These are phyloP conservation scores for Hydrolagus affinis DNA, from an alignment of 2,113 vertebrate genomes.

Conservation along the genomic window DNA sequence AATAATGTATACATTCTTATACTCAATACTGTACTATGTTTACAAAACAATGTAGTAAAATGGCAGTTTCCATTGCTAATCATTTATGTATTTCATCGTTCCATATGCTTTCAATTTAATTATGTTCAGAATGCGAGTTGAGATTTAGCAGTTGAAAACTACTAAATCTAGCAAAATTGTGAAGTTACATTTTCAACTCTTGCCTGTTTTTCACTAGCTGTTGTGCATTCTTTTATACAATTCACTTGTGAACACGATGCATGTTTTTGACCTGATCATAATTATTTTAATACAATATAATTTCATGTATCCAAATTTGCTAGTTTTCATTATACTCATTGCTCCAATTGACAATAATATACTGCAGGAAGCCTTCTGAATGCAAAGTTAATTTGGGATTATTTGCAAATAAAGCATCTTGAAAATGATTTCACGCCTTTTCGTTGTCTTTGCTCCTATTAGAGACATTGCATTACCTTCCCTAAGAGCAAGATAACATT, in stretches of 20 bases:
- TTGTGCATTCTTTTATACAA: neutral
- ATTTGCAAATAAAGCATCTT: conserved; percentile 11
- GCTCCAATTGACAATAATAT: too few relatives aligned
- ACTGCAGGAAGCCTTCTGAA: neutral
- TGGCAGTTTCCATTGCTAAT: neutral
- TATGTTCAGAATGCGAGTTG: neutral
- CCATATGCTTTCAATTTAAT: neutral
- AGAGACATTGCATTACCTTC: neutral
- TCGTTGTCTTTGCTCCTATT: neutral
- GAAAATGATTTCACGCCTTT: neutral
- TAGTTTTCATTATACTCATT: neutral
- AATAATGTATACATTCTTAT: neutral
- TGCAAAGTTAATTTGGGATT: neutral
- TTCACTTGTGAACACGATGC: neutral
- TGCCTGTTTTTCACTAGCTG: neutral
- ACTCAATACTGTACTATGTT: neutral
- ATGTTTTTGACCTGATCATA: neutral
- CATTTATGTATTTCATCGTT: conserved; percentile 9
- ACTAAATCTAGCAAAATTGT: neutral
- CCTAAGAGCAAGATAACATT: neutral
- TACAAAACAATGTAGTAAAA: neutral
- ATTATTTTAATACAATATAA: neutral
- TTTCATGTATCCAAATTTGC: neutral
- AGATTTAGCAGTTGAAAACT: neutral
- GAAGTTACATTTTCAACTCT: neutral